Evolutionary conservation across 1,140 invertebrate genomes (phyloP).

Genomic region (Riptortus pedestris): DNA sequence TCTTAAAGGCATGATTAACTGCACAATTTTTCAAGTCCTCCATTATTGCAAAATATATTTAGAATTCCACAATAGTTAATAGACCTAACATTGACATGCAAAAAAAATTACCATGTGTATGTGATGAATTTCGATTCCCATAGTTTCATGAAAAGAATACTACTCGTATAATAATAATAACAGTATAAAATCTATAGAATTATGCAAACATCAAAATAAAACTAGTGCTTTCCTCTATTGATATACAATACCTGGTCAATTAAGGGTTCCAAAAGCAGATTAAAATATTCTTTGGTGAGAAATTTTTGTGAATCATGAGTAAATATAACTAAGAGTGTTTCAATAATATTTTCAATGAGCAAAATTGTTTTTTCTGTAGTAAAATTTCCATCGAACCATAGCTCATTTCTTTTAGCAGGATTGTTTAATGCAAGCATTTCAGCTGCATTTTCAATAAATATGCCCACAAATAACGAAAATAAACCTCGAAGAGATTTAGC

Average conservation of each 20-base stretch:
- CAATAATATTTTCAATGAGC: conserved; percentile 25
- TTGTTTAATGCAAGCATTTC: conserved; percentile 47
- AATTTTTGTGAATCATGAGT: conserved; percentile 65
- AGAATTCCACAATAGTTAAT: too few species aligned
- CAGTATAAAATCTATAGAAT: too few species aligned
- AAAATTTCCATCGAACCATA: conserved; percentile 20
- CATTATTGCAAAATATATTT: too few species aligned
- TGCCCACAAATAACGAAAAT: conserved; percentile 78
- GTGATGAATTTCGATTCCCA: too few species aligned
- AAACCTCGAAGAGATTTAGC: conserved; percentile 74
- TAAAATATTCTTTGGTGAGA: conserved; percentile 68
- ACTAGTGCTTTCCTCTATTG: too few species aligned
- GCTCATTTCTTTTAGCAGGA: conserved; percentile 27
- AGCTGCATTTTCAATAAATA: conserved; percentile 70
- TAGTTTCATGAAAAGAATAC: too few species aligned
- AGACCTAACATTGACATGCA: too few species aligned
- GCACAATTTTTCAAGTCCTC: too few species aligned
- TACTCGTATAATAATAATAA: too few species aligned
- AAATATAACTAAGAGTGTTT: conserved; percentile 64
- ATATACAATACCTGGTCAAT: conserved; percentile 72
- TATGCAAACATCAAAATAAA: too few species aligned
- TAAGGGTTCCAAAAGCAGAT: conserved; percentile 68
- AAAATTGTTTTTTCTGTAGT: conserved; percentile 20
- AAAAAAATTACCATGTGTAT: too few species aligned
- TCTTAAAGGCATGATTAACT: too few species aligned